Conservation (phyloP, 2,888 invertebrate genomes). For the Scelioninae gen. 1 region DNA sequence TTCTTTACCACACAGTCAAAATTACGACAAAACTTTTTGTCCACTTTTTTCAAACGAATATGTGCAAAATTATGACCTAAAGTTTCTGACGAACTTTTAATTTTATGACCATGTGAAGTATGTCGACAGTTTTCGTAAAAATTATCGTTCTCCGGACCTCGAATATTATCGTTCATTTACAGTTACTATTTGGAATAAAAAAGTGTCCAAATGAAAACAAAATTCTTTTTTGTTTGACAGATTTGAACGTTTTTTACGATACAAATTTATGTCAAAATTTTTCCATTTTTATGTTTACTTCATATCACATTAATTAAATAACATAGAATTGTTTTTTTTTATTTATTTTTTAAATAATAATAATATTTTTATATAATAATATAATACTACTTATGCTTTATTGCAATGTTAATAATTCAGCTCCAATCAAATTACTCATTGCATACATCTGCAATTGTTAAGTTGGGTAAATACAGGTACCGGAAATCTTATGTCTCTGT, state of each 20-base stretch:
- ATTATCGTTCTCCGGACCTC: constrained; percentile 13
- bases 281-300: too few relatives aligned
- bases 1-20: not conserved
- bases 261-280: not conserved
- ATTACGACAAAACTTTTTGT: constrained; percentile 19
- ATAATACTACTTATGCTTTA: too few relatives aligned
- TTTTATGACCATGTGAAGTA: constrained; percentile 24
- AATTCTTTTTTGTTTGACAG: not conserved
- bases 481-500: constrained; percentile 20
- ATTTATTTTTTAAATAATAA: too few relatives aligned
- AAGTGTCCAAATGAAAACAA: not conserved
- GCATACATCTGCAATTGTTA: constrained; percentile 17
- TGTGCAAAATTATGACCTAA: constrained; percentile 21
- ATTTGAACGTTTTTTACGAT: not conserved
- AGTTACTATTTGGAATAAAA: constrained; percentile 12
- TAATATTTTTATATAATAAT: too few relatives aligned
- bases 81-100: constrained; percentile 26
- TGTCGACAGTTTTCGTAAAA: constrained; percentile 11
- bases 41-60: constrained; percentile 23
- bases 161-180: constrained; percentile 12
- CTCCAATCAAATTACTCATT: constrained; percentile 20
- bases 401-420: not conserved
- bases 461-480: constrained; percentile 12
- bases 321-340: too few relatives aligned
- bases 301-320: too few relatives aligned